Evolutionary conservation across 1,140 invertebrate species (phyloP), one percentile per base, ranked within the genome.

Genomic region (Scaptomyza hsui): DNA sequence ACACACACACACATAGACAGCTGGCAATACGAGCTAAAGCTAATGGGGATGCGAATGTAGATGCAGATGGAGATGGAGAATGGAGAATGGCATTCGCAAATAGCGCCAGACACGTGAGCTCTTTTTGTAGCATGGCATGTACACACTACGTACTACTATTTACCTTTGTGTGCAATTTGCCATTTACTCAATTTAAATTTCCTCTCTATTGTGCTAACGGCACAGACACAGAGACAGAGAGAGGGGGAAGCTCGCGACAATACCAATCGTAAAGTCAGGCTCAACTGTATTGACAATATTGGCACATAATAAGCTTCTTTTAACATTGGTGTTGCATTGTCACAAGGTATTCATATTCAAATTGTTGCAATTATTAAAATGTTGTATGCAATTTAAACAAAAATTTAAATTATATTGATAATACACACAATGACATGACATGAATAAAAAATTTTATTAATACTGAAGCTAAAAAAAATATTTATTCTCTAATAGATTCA

Each of bases 141-240:
- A 29, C 26, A 1, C 1, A 29, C 4, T 21, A 4, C 26, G 26
- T 29, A 3, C 6, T 32, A 35, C 35, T 59, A 55, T 72, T 57
- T 69, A 47, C 65, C 47, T 85, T 64, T 65, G 64, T 48, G 61
- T 81, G 70, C 82, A 88, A 81, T 86, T 86, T 86, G 74, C 82
- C 77, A 77, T 86, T 81, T 85, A 88, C 79, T 88, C 82, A 86
- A 88, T 85, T 86, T 86, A 81, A 81, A 72, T 80, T 67, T 83
- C 55, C 69, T 59, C 69, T 61, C 69, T 35, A 70, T 82, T 74
- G 62, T 70, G 70, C 45, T 37, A 74, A 61, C 45, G 69, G 42
- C 55, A 6, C 24, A n/a, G n/a, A 5, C 26, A 9, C 7, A 29
- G 26, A 9, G 5, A 26, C 4, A 6, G 24, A 0, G 24, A 26